Conservation (phyloP, 2,113 vertebrate species). For the Petrocephalus microphthalmus region DNA sequence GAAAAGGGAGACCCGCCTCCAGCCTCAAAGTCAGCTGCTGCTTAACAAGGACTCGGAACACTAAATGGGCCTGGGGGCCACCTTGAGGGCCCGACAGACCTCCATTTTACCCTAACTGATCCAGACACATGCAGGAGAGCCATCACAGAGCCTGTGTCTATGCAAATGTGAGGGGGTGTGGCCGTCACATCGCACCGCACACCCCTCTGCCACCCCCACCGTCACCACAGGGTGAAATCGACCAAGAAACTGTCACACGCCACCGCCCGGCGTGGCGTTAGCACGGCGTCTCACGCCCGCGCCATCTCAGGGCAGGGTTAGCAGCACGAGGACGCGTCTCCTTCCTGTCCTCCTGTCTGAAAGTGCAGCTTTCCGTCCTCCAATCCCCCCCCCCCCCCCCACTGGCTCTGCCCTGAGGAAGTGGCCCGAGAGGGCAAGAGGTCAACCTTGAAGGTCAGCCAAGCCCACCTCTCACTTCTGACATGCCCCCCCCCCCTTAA, state of each 20-base stretch:
- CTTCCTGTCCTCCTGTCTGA: constrained; percentile 29
- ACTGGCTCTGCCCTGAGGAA: not conserved
- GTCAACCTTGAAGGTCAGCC: not conserved
- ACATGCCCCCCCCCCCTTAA: not conserved
- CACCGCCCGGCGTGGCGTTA: constrained; percentile 26
- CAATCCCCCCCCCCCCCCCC: not conserved
- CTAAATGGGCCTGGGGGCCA: not conserved
- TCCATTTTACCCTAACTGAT: not conserved
- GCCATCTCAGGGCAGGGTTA: constrained; percentile 61
- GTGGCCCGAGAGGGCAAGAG: not conserved
- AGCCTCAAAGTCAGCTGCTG: constrained; percentile 32
- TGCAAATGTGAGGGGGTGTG: constrained; percentile 58
- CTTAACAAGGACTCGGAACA: constrained; percentile 10
- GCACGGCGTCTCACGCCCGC: constrained; percentile 44
- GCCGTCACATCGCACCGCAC: constrained; percentile 5
- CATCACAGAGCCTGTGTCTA: constrained; percentile 60
- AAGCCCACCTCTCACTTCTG: not conserved
- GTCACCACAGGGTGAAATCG: constrained; percentile 34
- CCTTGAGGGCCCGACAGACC: not conserved
- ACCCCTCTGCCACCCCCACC: constrained; percentile 28
- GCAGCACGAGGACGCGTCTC: constrained; percentile 22
- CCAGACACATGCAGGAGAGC: constrained; percentile 3
- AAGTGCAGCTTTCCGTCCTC: constrained; percentile 8
- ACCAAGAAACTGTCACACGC: constrained; percentile 46
- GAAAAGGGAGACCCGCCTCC: constrained; percentile 32